A percentile compares a stretch with the other conserved stretches of the same genome.
phyloP scores from a whole-genome alignment of 1,140 invertebrate species.

The Alviniconcha marisindica region DNA sequence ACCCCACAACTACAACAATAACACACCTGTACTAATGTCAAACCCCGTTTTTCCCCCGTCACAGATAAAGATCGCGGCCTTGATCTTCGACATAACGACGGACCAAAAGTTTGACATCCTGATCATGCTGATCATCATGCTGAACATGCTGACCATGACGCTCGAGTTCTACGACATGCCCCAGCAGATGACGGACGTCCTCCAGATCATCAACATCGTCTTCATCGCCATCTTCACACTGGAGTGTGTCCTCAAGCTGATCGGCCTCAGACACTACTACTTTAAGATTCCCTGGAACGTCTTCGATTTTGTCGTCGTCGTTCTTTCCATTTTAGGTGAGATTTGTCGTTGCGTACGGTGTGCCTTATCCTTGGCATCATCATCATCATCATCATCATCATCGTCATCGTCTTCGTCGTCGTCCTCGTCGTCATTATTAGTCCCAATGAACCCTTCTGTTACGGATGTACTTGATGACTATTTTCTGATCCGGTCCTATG shows the following conservation, averaged over 20 bases:
- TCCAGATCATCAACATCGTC: conserved; percentile 95
- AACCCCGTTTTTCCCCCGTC: conserved; percentile 71
- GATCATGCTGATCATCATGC: conserved; percentile 98
- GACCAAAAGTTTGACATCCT: conserved; percentile 99
- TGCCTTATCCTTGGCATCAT: too few species aligned
- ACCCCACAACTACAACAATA: conserved; percentile 26
- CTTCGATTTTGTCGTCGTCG: conserved; percentile 99
- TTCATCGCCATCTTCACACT: conserved; percentile 99
- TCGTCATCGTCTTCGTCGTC: neutral
- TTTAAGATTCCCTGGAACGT: conserved; percentile 99
- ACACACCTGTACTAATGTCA: neutral
- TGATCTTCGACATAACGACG: conserved; percentile 97
- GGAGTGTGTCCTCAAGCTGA: conserved; percentile 98
- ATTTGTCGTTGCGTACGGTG: too few species aligned
- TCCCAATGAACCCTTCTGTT: too few species aligned
- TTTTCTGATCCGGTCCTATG: too few species aligned
- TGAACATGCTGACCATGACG: conserved; percentile 99
- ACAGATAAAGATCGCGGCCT: conserved; percentile 95
- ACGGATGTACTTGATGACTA: too few species aligned
- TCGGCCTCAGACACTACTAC: conserved; percentile 97
- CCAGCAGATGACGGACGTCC: conserved; percentile 85
- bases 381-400: neutral
- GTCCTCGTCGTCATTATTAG: neutral
- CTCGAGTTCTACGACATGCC: conserved; percentile 96
- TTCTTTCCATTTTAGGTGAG: conserved; percentile 90